Conservation (phyloP, 2,797 vertebrate species). For the Ptychadena robeensis region DNA sequence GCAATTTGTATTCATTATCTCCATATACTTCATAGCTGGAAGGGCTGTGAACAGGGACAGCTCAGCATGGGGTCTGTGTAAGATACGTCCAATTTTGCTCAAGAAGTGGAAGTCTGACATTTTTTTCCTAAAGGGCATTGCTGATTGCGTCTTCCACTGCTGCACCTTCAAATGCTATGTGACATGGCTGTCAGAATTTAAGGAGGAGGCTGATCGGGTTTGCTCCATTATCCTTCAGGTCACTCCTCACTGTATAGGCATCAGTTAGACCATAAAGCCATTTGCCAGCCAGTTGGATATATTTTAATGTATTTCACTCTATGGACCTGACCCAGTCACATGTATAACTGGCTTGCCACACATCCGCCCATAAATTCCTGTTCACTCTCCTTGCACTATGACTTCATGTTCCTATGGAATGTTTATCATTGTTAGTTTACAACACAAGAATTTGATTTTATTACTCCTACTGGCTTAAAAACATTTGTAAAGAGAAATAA, state of each 20-base stretch:
- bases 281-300: constrained; percentile 13
- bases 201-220: constrained; percentile 9
- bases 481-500: too few species aligned
- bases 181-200: constrained; percentile 44
- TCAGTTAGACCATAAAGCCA: constrained; percentile 4
- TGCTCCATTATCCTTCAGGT: constrained; percentile 30
- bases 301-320: constrained; percentile 10
- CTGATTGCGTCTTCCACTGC: constrained; percentile 43
- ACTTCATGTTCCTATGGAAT: not conserved
- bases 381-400: not conserved
- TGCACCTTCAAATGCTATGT: constrained; percentile 43
- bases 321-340: not conserved
- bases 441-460: too few species aligned
- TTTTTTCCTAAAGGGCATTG: constrained; percentile 40
- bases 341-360: not conserved
- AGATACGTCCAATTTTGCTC: constrained; percentile 48
- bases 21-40: constrained; percentile 33
- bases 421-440: too few species aligned
- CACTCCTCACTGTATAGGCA: constrained; percentile 11
- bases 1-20: constrained; percentile 53
- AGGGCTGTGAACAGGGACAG: constrained; percentile 14
- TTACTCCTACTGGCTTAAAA: too few species aligned
- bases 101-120: constrained; percentile 49
- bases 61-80: constrained; percentile 44
- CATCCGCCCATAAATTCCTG: not conserved